Evolutionary conservation across 2,113 vertebrate species (phyloP), one percentile per base, ranked within the genome.

Genomic region (Coracopsis vasa): DNA sequence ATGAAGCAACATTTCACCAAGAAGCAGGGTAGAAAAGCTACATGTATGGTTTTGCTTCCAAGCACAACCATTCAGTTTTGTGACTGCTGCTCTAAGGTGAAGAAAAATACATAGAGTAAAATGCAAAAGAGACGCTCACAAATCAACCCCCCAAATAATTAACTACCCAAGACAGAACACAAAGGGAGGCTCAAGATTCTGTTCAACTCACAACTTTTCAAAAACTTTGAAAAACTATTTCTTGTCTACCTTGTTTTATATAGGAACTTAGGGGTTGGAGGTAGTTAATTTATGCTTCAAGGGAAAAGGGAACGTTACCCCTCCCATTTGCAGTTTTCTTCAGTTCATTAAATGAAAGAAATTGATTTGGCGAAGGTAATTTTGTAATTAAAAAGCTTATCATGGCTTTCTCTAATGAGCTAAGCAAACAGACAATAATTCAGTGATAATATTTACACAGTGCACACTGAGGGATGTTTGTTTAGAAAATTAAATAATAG

Each of bases 351-450:
- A 98, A 96, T 95, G 94, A 97, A 98, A 97, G 86, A 96, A 98
- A 98, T 98, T 98, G 97, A 98, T 98, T 98, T 97, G 94, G 97
- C 31, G 72, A 96, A 97, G 94, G 95, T 98, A 98, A 98, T 98
- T 98, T 98, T 98, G 97, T 98, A 98, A 98, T 98, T 98, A 98
- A 98, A 98, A 98, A 98, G 98, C 98, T 98, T 98, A 98, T 98
- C 98, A 97, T 98, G 95, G 96, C 93, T 98, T 97, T 98, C 96
- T 96, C 92, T 98, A 98, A 98, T 98, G 98, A 98, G 97, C 94
- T 98, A 97, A 98, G 96, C 96, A 98, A 98, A 98, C 97, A 98
- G 96, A 95, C 97, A 97, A 95, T 97, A 98, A 98, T 98, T 98
- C 96, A 97, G 97, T 97, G 98, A 97, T 94, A 98, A 98, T 98